phyloP scores from a whole-genome alignment of 64 coral and sea anemone species.

The Stichodactyla mertensii region DNA sequence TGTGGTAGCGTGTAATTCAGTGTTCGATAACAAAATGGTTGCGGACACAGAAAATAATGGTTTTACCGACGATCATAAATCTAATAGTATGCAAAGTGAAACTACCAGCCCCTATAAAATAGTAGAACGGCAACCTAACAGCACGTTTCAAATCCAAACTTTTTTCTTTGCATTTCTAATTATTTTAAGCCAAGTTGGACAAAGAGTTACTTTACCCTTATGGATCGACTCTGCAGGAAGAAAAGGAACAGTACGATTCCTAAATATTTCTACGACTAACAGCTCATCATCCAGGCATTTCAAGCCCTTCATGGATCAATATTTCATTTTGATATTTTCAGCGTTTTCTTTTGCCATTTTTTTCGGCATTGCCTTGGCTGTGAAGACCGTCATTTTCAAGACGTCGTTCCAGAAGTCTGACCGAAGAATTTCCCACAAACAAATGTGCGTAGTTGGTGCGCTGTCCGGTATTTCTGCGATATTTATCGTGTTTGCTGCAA shows the following conservation, averaged over 20 bases:
- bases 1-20: too few species aligned
- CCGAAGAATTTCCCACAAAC: conserved; percentile 11
- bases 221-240: conserved; percentile 16
- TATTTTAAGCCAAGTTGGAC: conserved; percentile 11
- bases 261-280: neutral
- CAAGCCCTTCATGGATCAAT: conserved; percentile 27
- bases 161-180: neutral
- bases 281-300: neutral
- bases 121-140: neutral
- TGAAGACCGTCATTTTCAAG: neutral
- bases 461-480: neutral
- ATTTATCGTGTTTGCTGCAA: conserved; percentile 57
- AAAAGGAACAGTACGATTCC: neutral
- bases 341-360: conserved; percentile 25
- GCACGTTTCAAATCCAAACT: neutral
- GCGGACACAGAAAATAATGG: neutral
- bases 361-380: conserved; percentile 41
- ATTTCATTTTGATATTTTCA: conserved; percentile 43
- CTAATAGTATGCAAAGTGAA: neutral
- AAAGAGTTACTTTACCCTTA: conserved; percentile 12
- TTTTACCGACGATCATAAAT: neutral
- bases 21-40: conserved; percentile 9
- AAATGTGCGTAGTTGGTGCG: conserved; percentile 22
- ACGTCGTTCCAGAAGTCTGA: neutral
- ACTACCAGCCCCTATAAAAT: neutral